These are phyloP conservation scores for Ephialtes manifestator DNA, from an alignment of 2,888 invertebrate genomes.

Conservation along the genomic window DNA sequence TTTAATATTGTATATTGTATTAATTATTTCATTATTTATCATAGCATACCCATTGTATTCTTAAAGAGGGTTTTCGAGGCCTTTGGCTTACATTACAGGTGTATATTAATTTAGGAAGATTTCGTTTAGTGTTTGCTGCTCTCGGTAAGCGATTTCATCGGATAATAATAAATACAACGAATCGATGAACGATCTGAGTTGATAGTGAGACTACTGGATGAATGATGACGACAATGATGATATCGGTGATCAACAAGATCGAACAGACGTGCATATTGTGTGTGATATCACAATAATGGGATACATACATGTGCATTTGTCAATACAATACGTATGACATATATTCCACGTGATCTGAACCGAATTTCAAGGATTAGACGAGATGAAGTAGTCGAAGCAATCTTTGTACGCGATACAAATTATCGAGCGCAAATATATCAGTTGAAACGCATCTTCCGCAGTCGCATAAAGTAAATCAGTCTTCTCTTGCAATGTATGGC, in stretches of 20 bases:
- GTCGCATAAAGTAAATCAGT: conserved; percentile 52
- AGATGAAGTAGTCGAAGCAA: neutral
- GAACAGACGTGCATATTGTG: conserved; percentile 51
- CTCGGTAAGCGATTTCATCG: neutral
- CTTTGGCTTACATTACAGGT: conserved; percentile 2
- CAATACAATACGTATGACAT: conserved; percentile 35
- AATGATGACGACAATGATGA: conserved; percentile 36
- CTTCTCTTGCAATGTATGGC: neutral
- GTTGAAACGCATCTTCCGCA: conserved; percentile 41
- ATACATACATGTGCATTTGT: conserved; percentile 58
- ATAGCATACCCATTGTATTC: conserved; percentile 21
- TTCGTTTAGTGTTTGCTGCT: conserved; percentile 10
- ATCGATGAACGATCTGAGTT: conserved; percentile 8
- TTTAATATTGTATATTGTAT: conserved; percentile 39
- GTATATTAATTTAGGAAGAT: neutral
- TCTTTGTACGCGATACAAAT: conserved; percentile 42
- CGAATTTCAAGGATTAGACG: conserved; percentile 10
- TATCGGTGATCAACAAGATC: conserved; percentile 35
- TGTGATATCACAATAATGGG: conserved; percentile 51
- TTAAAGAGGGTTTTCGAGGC: conserved; percentile 4
- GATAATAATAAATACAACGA: conserved; percentile 41
- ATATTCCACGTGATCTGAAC: conserved; percentile 14
- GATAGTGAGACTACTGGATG: conserved; percentile 26
- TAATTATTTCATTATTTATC: conserved; percentile 28
- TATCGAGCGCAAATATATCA: conserved; percentile 36